Percentiles rank a stretch among this genome's conserved stretches.
phyloP scores from a whole-genome alignment of 2,113 vertebrate genomes.

The Okapia johnstoni region DNA sequence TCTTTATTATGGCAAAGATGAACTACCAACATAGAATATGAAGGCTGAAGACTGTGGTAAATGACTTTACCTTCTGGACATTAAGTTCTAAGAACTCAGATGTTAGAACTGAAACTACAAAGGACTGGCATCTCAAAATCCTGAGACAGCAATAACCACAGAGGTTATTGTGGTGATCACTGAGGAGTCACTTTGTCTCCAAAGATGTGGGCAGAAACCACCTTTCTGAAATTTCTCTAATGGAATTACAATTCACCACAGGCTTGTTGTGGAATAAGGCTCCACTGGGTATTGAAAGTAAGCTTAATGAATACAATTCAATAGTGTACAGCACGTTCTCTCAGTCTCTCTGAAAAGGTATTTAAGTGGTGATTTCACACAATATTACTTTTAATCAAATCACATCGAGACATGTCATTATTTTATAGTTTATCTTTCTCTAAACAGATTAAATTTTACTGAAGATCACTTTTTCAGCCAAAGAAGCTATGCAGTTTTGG shows the following conservation, averaged over 20 bases:
- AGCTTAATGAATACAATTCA: slow-evolving; percentile 51
- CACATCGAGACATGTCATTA: not conserved
- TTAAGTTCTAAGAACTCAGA: not conserved
- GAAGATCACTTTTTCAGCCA: slow-evolving; percentile 4
- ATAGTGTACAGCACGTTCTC: not conserved
- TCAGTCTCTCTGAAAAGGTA: slow-evolving; percentile 4
- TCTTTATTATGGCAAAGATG: not conserved
- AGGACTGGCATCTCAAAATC: slow-evolving; percentile 12
- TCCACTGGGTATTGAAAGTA: slow-evolving; percentile 23
- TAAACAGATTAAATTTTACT: slow-evolving; percentile 39
- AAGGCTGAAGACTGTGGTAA: not conserved
- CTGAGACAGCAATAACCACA: slow-evolving; percentile 37
- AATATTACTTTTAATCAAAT: slow-evolving; percentile 51
- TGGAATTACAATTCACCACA: slow-evolving; percentile 56
- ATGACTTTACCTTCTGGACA: not conserved
- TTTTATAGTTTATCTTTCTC: slow-evolving; percentile 37
- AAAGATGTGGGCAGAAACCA: slow-evolving; percentile 54
- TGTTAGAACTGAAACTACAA: not conserved
- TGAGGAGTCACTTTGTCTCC: slow-evolving; percentile 45
- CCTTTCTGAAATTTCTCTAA: slow-evolving; percentile 47
- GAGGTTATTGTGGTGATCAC: not conserved
- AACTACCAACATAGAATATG: not conserved
- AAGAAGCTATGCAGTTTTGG: not conserved
- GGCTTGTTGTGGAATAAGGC: slow-evolving; percentile 15
- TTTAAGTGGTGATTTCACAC: slow-evolving; percentile 44